A percentile compares a stretch with the other conserved stretches of the same genome.
Conservation (phyloP, 2,797 vertebrate species). For the Sebastes matsubarae region DNA sequence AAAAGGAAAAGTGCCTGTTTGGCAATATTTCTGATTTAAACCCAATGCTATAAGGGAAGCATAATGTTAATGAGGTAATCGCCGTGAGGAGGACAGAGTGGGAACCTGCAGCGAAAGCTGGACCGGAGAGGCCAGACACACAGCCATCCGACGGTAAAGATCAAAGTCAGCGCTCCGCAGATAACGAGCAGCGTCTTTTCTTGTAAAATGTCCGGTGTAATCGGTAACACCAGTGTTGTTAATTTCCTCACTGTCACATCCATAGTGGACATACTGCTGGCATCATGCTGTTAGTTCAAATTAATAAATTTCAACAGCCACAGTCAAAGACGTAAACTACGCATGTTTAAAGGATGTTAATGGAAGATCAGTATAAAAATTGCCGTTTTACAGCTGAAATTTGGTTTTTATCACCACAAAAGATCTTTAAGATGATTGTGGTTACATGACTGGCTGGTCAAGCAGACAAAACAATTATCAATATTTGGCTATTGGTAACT, state of each 20-base stretch:
- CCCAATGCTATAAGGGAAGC: no score
- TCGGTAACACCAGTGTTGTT: no score
- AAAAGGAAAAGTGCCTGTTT: no score
- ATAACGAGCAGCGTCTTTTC: no score
- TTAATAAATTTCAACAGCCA: not conserved
- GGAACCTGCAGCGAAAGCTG: no score
- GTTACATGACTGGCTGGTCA: not conserved
- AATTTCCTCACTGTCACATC: fast-evolving
- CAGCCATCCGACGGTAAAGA: no score
- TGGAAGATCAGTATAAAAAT: fast-evolving
- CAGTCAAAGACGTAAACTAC: not conserved
- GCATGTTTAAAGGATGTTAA: not conserved
- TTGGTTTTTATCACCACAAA: not conserved
- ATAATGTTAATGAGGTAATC: no score
- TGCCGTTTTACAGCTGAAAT: not conserved
- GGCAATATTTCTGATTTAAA: no score
- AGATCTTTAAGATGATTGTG: not conserved
- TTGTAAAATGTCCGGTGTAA: no score
- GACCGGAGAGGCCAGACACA: no score
- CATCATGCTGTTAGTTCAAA: not conserved
- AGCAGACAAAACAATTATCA: not conserved
- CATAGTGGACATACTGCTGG: not conserved
- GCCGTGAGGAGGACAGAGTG: no score
- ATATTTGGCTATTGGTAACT: not conserved
- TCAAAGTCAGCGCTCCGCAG: no score